Percentiles rank a stretch among this genome's conserved stretches.
phyloP scores from a whole-genome alignment of 2,888 invertebrate species.

The Crioceris asparagi region DNA sequence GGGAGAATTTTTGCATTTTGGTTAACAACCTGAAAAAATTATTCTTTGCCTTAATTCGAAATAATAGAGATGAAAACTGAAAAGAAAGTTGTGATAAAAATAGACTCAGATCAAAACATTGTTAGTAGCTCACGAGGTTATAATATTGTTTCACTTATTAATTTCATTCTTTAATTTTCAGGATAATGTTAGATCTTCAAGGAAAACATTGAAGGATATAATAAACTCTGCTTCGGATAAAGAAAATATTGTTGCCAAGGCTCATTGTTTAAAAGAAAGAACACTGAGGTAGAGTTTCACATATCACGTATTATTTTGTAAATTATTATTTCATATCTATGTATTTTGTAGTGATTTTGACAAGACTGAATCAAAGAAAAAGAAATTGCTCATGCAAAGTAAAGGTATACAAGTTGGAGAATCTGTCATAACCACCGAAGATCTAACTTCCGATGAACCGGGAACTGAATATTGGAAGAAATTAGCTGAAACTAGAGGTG shows the following conservation, averaged over 20 bases:
- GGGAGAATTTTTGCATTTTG: too few relatives aligned
- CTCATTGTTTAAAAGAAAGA: background rate
- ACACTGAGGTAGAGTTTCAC: too few relatives aligned
- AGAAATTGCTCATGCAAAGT: slow-evolving; percentile 41
- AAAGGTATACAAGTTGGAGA: slow-evolving; percentile 53
- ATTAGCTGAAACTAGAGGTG: slow-evolving; percentile 61
- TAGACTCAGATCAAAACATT: slow-evolving; percentile 25
- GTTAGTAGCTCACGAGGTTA: slow-evolving; percentile 26
- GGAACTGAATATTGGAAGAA: slow-evolving; percentile 68
- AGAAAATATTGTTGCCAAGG: slow-evolving; percentile 53
- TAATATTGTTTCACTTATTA: too few relatives aligned
- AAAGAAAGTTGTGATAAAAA: slow-evolving; percentile 28
- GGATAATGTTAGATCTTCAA: slow-evolving; percentile 48
- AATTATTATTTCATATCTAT: background rate
- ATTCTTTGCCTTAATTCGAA: too few relatives aligned
- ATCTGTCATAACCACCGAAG: slow-evolving; percentile 49
- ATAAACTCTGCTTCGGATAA: slow-evolving; percentile 62
- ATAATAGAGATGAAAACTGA: slow-evolving; percentile 35
- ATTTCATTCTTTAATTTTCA: slow-evolving; percentile 26
- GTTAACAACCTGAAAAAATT: too few relatives aligned
- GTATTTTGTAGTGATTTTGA: slow-evolving; percentile 15
- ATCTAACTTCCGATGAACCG: slow-evolving; percentile 59
- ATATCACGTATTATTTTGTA: background rate
- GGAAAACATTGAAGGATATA: slow-evolving; percentile 63
- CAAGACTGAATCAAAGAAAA: slow-evolving; percentile 17